These are phyloP conservation scores for Drosophila simulans DNA, from an alignment of 1,140 invertebrate genomes.

Conservation along the genomic window DNA sequence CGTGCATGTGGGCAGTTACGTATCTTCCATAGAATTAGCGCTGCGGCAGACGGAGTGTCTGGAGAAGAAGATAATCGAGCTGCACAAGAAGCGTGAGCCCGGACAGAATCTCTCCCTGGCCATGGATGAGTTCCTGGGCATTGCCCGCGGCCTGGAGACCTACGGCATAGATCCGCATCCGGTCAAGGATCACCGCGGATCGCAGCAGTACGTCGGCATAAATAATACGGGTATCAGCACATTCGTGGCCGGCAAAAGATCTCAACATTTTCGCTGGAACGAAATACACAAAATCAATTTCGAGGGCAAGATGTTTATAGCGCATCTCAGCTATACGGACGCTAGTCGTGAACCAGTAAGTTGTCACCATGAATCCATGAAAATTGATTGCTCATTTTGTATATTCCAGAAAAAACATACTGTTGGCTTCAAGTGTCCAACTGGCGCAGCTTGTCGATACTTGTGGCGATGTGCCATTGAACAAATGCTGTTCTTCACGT, in stretches of 20 bases:
- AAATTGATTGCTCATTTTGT: background rate
- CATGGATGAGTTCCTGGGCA: constrained; percentile 81
- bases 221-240: constrained; percentile 97
- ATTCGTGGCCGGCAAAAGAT: constrained; percentile 96
- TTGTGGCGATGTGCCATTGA: constrained; percentile 98
- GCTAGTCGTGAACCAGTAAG: constrained; percentile 84
- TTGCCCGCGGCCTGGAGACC: constrained; percentile 94
- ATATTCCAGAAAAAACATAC: constrained; percentile 95
- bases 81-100: constrained; percentile 91
- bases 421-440: constrained; percentile 97
- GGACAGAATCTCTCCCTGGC: constrained; percentile 65
- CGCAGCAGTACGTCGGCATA: constrained; percentile 96
- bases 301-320: constrained; percentile 99
- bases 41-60: constrained; percentile 95
- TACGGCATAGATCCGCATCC: constrained; percentile 99
- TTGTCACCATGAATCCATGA: too few species aligned
- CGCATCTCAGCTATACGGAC: constrained; percentile 92
- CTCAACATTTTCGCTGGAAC: constrained; percentile 97
- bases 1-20: constrained; percentile 95
- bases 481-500: constrained; percentile 99
- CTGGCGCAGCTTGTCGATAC: constrained; percentile 94
- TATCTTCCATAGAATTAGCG: constrained; percentile 95
- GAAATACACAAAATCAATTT: constrained; percentile 98
- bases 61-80: constrained; percentile 95
- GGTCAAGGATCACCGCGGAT: constrained; percentile 91